Evolutionary conservation across 2,113 vertebrate species (phyloP), one percentile per base, ranked within the genome.

Genomic region (Archocentrus centrarchus): DNA sequence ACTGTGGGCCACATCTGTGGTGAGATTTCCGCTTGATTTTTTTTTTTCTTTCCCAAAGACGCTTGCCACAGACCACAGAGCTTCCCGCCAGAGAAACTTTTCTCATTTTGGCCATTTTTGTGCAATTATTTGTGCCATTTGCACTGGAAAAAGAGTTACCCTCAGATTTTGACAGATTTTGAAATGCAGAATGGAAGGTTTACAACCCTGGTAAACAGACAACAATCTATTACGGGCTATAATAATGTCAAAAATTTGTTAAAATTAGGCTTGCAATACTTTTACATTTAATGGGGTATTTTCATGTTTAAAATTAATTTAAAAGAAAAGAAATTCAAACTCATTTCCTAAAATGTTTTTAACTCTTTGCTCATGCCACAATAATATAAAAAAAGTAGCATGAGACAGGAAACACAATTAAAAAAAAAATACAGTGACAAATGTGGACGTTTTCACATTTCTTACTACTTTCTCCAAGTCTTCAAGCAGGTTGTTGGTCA

Each of bases 391-490:
- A 53, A 53, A 0, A n/a, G 6, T 53, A 1, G 17, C 11, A 73
- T 53, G 5, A 53, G 24, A 27, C 1, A 8, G 4, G 20, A 73
- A 53, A 73, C 66, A n/a, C 27, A 32, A 55, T 55, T 50, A 30
- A 44, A 44, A 27, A 30, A 53, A 27, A 75, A 59, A 44, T 37
- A 14, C 75, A 78, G 9, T 18, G 17, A 79, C 11, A 32, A 10
- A 61, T 73, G 24, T 62, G 32, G 1, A 27, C 35, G 30, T 27
- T 35, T 70, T 24, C 81, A 37, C 47, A 35, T 47, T 55, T 96
- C 97, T 88, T 91, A 99, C 98, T 93, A 99, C 97, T 97, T 93
- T 97, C 22, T 97, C 96, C 81, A 99, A 96, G 70, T 97, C 97
- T 58, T 97, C 97, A 5, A 96, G 96, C 50, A 99, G 96, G 89